These are phyloP conservation scores for Adineta ricciae DNA, from an alignment of 2,888 invertebrate genomes.

Conservation along the genomic window DNA sequence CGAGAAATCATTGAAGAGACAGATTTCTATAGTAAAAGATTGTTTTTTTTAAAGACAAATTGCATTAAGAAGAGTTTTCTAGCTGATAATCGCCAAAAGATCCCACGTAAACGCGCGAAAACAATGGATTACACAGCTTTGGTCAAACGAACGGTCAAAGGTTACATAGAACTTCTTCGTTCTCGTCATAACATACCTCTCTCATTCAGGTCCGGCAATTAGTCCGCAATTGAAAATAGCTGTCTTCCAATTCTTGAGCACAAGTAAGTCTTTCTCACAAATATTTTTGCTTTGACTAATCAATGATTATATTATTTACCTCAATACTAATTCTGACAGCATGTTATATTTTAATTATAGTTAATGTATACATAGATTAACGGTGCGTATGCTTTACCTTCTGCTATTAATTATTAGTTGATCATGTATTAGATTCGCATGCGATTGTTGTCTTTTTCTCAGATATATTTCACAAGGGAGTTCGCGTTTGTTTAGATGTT, in stretches of 20 bases:
- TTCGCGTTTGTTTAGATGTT: background rate
- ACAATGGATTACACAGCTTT: background rate
- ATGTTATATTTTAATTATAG: background rate
- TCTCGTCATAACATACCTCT: background rate
- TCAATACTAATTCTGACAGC: background rate
- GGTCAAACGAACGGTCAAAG: background rate
- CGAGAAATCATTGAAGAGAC: conserved; percentile 86
- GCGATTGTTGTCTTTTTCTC: background rate
- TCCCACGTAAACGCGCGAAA: background rate
- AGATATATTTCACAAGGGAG: too few species aligned
- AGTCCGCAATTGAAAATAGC: conserved; percentile 28
- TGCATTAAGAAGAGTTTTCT: background rate
- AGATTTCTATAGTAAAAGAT: background rate
- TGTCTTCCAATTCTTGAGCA: conserved; percentile 31
- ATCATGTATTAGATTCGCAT: background rate
- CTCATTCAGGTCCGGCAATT: background rate
- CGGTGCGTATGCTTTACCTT: background rate
- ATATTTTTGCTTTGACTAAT: background rate
- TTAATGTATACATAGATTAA: background rate
- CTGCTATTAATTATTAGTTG: background rate
- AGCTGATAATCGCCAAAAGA: conserved; percentile 5
- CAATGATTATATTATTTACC: background rate
- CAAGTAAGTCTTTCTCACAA: background rate
- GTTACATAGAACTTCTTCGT: background rate
- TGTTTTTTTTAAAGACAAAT: background rate